Conservation (phyloP, 2,888 invertebrate species). For the Hydrotaea cyrtoneurina region DNA sequence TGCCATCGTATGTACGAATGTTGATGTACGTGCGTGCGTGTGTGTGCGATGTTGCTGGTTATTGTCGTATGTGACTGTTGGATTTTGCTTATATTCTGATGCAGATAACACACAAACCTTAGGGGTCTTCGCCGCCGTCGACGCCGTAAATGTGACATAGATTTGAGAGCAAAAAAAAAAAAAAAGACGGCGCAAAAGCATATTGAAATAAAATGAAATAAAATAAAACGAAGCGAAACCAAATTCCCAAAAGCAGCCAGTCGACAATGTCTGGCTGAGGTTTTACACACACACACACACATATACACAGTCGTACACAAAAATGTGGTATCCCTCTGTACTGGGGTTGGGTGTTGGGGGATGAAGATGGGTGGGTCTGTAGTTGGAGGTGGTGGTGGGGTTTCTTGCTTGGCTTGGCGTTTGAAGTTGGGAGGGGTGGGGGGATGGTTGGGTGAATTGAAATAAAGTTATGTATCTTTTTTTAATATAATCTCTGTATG, state of each 20-base stretch:
- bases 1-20: not conserved
- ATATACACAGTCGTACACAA: not conserved
- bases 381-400: not conserved
- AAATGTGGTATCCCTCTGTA: not conserved
- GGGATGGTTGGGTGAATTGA: conserved; percentile 59
- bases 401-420: not conserved
- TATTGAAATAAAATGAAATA: conserved; percentile 31
- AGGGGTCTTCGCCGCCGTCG: conserved; percentile 53
- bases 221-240: conserved; percentile 21
- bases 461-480: conserved; percentile 63
- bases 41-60: conserved; percentile 31
- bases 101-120: conserved; percentile 62
- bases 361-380: not conserved
- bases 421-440: conserved; percentile 61
- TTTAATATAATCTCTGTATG: conserved; percentile 54
- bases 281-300: conserved; percentile 31
- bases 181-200: conserved; percentile 52
- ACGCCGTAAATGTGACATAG: conserved; percentile 60
- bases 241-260: conserved; percentile 49
- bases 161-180: conserved; percentile 54
- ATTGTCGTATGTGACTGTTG: conserved; percentile 21
- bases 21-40: not conserved
- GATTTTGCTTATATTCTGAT: conserved; percentile 25
- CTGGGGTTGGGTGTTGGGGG: not conserved
- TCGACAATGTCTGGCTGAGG: conserved; percentile 66